Base-by-base conservation (phyloP, 1,140 invertebrate species). In the Danaus plexippus region DNA sequence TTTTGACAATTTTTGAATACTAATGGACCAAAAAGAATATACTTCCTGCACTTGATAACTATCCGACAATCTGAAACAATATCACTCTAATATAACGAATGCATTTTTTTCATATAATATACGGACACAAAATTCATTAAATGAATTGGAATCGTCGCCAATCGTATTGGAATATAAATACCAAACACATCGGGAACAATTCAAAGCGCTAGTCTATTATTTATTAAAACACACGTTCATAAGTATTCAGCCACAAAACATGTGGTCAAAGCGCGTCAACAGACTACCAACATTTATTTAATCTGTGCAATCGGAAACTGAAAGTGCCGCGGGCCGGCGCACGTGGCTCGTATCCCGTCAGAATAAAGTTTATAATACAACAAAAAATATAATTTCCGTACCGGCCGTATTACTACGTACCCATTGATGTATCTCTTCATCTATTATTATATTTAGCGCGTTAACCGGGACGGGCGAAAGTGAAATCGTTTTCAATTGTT, bases 391-490 rank as follows among this genome's bases (percentile, higher is more conserved):
- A 32, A 32, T 32, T 32, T 32, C 22, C 22, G 22, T 32, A 32
- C 22, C 22, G 22, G 22, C 22, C 22, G 22, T 32, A 32, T 32
- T 32, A 32, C 22, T 32, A 32, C 22, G 22, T 32, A 32, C 73
- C 66, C 76, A 76, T 75, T 77, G 76, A 77, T 71, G 71, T 76
- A 77, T 77, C 70, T 70, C 68, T 75, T 74, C 70, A 73, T 79
- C 77, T 83, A 83, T 83, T 80, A 83, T 81, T 83, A 83, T 85
- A 83, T 83, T 83, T 82, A 85, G 76, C 77, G 66, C 69, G 69
- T 73, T 76, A 72, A 70, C 66, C 64, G 74, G 68, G 67, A 66
- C 69, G 67, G 68, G 59, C 75, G 80, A 83, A 80, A 85, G 80
- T 55, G 82, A 81, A 82, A 83, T 74, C 75, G 73, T 75, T 81